Evolutionary conservation across 2,888 invertebrate species (phyloP).

Genomic region (Pyrgus malvae): DNA sequence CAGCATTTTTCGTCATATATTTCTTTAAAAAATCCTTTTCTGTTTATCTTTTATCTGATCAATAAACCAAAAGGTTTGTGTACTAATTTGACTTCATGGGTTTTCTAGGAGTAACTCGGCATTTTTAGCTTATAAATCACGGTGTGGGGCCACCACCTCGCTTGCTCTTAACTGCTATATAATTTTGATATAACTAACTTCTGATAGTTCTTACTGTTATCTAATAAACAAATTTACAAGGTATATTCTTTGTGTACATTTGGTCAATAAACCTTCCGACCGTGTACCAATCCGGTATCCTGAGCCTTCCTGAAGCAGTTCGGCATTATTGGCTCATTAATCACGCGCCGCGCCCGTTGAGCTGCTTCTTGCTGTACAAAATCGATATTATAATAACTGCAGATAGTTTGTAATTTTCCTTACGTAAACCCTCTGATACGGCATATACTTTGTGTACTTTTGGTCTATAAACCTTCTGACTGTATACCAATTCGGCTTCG

Average conservation of each 20-base stretch:
- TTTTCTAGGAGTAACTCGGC: slow-evolving; percentile 69
- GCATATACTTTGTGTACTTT: slow-evolving; percentile 42
- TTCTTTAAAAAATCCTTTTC: no score
- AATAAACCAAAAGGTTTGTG: slow-evolving; percentile 80
- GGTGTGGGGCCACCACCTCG: slow-evolving; percentile 39
- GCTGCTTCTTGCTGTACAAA: slow-evolving; percentile 1
- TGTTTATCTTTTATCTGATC: slow-evolving; percentile 54
- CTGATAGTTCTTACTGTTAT: no score
- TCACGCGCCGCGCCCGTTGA: slow-evolving; percentile 60
- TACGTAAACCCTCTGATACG: no score
- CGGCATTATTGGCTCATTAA: slow-evolving; percentile 80
- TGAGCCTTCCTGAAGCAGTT: slow-evolving; percentile 72
- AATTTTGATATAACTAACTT: background rate
- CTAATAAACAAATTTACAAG: no score
- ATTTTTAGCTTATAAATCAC: slow-evolving; percentile 81
- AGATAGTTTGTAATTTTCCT: no score
- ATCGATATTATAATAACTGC: no score
- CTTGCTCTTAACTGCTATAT: no score
- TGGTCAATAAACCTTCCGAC: slow-evolving; percentile 81
- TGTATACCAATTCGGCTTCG: slow-evolving; percentile 80
- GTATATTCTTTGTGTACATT: slow-evolving; percentile 42
- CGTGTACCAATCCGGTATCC: slow-evolving; percentile 80
- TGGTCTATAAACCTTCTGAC: slow-evolving; percentile 81
- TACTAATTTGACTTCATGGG: slow-evolving; percentile 81
- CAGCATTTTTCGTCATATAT: no score